Evolutionary conservation across 2,113 vertebrate species (phyloP), one percentile per base, ranked within the genome.

Genomic region (Passer montanus): DNA sequence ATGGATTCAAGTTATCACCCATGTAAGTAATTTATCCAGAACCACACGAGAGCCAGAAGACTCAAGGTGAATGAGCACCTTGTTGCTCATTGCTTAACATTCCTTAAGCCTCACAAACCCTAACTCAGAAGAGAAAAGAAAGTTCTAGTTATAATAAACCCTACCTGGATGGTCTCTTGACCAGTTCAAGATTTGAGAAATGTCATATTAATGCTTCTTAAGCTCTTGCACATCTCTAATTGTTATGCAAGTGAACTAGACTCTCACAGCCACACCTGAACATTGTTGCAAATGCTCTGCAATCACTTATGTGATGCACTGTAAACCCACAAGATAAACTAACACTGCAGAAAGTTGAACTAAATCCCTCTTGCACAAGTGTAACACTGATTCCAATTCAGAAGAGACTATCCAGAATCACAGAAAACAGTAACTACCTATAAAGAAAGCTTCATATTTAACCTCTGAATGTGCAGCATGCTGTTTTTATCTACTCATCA

Each of bases 231-330:
- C 39, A 69, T 35, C 53, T 35, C 19, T 24, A 9, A n/a, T 44
- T 74, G 44, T 41, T 59, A 27, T 4, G 4, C 3, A 56, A 49
- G 33, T 15, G 17, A 89, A 73, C 49, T 10, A 66, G 49, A 33
- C 12, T 44, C 43, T 58, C 55, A 52, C 23, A 73, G 75, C 75
- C 90, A 89, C 85, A 86, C 93, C 93, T 64, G 63, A 82, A 74
- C 13, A 13, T 7, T 22, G 33, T 1, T 52, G 43, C 23, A 50
- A 88, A 69, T 3, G 4, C 69, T 50, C n/a, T 66, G 84, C 67
- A 93, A 69, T 72, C 24, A 12, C 10, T 47, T 47, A 18, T 7
- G 13, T 67, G 79, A 84, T n/a, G 78, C 46, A 89, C 85, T 3
- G 4, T 37, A 39, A 60, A 41, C 4, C 74, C 37, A 44, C 22